Evolutionary conservation across 2,797 vertebrate genomes (phyloP).

Genomic region (Melanotaenia boesemani): DNA sequence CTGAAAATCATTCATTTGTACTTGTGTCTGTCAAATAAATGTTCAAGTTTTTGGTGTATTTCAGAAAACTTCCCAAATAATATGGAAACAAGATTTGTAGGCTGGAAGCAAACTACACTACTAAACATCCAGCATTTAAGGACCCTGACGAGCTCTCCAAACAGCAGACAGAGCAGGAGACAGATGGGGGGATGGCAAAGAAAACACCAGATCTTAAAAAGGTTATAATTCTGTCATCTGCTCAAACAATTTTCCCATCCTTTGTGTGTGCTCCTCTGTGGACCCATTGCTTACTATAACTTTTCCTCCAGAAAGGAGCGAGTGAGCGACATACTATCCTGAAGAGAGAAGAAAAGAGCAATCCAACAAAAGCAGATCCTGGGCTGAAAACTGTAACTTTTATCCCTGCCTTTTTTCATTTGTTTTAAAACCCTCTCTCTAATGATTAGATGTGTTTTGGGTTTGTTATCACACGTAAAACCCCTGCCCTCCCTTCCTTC

Average conservation of each 20-base stretch:
- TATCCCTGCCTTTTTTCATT: conserved; percentile 58
- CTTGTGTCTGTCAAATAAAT: not conserved
- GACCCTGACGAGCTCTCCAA: conserved; percentile 32
- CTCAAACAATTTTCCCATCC: conserved; percentile 51
- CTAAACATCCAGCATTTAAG: conserved; percentile 2
- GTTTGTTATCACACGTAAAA: conserved; percentile 46
- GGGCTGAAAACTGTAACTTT: conserved; percentile 43
- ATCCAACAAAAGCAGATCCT: conserved; percentile 38
- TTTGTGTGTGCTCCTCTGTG: conserved; percentile 14
- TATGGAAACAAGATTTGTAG: not conserved
- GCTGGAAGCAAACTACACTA: conserved; percentile 22
- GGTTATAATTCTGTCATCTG: conserved; percentile 64
- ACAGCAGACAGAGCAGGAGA: conserved; percentile 19
- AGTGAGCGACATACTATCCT: conserved; percentile 10
- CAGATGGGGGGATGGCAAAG: conserved; percentile 26
- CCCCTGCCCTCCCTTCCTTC: conserved; percentile 37
- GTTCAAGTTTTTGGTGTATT: not conserved
- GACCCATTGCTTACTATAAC: conserved; percentile 23
- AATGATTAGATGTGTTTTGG: conserved; percentile 61
- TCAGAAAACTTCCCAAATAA: not conserved
- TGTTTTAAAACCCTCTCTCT: conserved; percentile 51
- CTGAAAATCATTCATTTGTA: not conserved
- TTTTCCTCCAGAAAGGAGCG: conserved; percentile 50
- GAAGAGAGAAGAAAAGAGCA: conserved; percentile 53
- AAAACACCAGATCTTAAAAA: conserved; percentile 50